Evolutionary conservation across 1,140 invertebrate species (phyloP).

Genomic region (Venturia canescens): DNA sequence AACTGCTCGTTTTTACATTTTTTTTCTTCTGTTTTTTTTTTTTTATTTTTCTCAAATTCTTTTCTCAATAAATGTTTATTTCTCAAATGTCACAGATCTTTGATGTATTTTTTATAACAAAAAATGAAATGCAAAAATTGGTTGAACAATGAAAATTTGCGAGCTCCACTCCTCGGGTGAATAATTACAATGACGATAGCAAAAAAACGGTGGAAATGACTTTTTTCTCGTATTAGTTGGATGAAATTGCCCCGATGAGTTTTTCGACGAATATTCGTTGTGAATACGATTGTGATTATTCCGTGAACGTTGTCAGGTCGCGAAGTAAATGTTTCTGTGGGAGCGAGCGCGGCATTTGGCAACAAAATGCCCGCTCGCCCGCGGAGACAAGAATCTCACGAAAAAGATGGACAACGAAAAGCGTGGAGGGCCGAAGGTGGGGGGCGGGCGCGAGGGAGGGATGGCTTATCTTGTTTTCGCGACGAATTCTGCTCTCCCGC

Average conservation of each 20-base stretch:
- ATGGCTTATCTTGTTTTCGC: slow-evolving; percentile 40
- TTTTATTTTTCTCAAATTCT: no score
- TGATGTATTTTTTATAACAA: no score
- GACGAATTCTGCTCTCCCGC: slow-evolving; percentile 12
- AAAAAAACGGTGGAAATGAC: no score
- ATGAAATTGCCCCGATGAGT: background rate
- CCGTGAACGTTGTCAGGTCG: slow-evolving; percentile 30
- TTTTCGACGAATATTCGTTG: slow-evolving; percentile 2
- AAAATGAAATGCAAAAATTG: no score
- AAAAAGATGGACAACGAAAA: background rate
- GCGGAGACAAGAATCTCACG: background rate
- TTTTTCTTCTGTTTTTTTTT: no score
- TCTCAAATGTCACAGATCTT: no score
- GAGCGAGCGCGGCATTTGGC: background rate
- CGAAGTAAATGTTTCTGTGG: slow-evolving; percentile 5
- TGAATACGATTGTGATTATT: slow-evolving; percentile 42
- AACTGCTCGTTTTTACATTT: no score
- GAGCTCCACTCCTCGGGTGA: no score
- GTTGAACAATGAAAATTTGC: no score
- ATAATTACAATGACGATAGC: no score
- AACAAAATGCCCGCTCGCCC: background rate
- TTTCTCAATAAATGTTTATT: no score
- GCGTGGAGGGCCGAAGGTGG: background rate
- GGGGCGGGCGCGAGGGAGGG: background rate
- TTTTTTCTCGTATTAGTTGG: background rate